Conservation (phyloP, 2,888 invertebrate genomes). For the Drosophila mimetica region DNA sequence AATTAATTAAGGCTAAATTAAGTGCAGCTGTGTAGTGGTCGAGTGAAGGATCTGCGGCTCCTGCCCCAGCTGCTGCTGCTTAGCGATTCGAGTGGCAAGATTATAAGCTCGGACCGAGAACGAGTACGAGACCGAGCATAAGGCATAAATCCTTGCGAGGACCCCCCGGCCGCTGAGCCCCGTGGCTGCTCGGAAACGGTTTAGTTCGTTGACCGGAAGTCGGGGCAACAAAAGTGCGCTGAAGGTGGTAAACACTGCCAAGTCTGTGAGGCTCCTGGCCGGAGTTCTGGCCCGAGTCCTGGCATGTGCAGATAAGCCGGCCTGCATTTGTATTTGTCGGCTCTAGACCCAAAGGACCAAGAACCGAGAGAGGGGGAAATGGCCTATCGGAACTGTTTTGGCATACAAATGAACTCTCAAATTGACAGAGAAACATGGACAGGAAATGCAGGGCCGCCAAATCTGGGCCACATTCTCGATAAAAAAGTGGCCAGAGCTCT, state of each 20-base stretch:
- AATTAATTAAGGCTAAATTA: constrained; percentile 78
- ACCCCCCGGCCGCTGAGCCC: constrained; percentile 1
- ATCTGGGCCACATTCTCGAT: constrained; percentile 21
- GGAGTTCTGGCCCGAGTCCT: constrained; percentile 14
- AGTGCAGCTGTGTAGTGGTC: constrained; percentile 63
- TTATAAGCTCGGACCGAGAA: constrained; percentile 59
- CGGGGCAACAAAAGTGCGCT: constrained; percentile 45
- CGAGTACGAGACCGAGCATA: constrained; percentile 40
- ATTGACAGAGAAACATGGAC: constrained; percentile 68
- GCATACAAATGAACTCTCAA: constrained; percentile 63
- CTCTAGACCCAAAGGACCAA: too few species aligned
- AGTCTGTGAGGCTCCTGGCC: constrained; percentile 4
- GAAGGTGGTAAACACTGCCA: constrained; percentile 45
- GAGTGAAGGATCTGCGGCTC: constrained; percentile 42
- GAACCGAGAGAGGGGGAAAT: too few species aligned
- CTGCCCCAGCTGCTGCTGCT: constrained; percentile 54
- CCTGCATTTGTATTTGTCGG: constrained; percentile 69
- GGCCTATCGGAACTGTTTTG: constrained; percentile 32
- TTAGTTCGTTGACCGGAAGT: constrained; percentile 73
- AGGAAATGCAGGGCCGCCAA: constrained; percentile 43
- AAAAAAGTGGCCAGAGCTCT: not conserved
- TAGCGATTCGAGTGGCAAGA: constrained; percentile 74
- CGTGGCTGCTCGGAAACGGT: constrained; percentile 59
- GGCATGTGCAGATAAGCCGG: constrained; percentile 57
- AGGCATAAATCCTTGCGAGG: constrained; percentile 60